Evolutionary conservation across 1,140 invertebrate genomes (phyloP), one percentile per base, ranked within the genome.

Genomic region (Dinothrombium tinctorium): DNA sequence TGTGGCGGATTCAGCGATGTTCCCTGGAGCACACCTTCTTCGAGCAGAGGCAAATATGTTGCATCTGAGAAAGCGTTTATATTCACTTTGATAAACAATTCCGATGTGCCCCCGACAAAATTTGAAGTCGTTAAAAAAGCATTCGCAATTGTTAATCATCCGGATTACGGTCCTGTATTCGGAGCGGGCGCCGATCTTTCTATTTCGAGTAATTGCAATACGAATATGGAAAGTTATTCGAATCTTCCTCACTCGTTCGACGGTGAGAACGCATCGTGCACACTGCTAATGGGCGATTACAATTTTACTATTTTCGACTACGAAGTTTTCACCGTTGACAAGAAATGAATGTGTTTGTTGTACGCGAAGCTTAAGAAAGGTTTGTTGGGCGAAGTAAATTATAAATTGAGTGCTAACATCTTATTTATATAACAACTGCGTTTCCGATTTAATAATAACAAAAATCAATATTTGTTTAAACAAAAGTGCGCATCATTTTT

Each of bases 191-290:
- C 82, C 1, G 82, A 90, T 62, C 60, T 87, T 15, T 64, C 81
- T 15, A 76, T 90, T 42, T 69, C 80, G 0, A 74, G 68, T 50
- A 75, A 82, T 53, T 87, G 80, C 53, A 78, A 86, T 55, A 64
- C 61, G 2, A 84, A 83, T 50, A 69, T 70, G 55, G 80, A 84
- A 37, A 81, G 76, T 45, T 86, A 86, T 54, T 82, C 79, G 20
- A 90, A 87, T 63, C 62, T 90, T 24, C 77, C 78, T 1, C 82
- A 87, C 59, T 83, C 79, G 42, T 89, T 86, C 54, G 80, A 84
- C 54, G 76, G 76, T 2, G 71, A 76, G 42, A 68, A 71, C 44
- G 72, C 75, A 14, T 71, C 74, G 2, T 70, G 69, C 42, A 68
- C 69, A 17, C 63, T 73, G 17, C 63, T 86, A 1, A 78, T 80